Evolutionary conservation across 2,797 vertebrate species (phyloP).

Genomic region (Nyctibius grandis): DNA sequence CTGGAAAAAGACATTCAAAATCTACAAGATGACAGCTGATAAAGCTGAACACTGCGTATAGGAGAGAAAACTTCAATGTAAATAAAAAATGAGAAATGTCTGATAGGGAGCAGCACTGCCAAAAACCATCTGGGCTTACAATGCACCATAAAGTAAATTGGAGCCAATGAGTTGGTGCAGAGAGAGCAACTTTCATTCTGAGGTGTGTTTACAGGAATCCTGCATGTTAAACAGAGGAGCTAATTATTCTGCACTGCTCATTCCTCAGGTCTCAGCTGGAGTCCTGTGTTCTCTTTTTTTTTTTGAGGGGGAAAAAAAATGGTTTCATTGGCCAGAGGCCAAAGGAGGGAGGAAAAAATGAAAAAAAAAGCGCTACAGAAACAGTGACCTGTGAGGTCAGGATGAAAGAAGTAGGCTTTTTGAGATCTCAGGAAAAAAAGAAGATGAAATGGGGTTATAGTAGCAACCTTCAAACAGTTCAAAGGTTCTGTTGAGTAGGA

Average conservation of each 20-base stretch:
- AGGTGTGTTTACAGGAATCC: conserved; percentile 7
- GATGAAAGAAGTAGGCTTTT: neutral
- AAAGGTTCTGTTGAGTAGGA: neutral
- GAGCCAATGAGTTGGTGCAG: neutral
- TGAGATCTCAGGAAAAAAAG: neutral
- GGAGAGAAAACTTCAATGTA: neutral
- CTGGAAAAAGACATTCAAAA: neutral
- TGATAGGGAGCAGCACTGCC: neutral
- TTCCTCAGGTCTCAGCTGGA: conserved; percentile 1
- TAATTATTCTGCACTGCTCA: neutral
- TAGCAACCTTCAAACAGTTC: neutral
- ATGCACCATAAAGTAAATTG: neutral
- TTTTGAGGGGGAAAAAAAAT: neutral
- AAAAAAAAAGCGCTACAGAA: neutral
- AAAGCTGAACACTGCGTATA: neutral
- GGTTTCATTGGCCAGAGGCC: neutral
- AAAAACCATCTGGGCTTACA: neutral
- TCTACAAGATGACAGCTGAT: fast-evolving
- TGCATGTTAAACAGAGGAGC: neutral
- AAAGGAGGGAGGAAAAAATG: neutral
- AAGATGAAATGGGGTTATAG: neutral
- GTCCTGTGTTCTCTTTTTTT: neutral
- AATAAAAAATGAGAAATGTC: neutral
- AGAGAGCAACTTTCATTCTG: neutral
- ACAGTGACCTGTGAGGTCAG: neutral